Conservation (phyloP, 2,888 invertebrate genomes). For the Amiota minor region DNA sequence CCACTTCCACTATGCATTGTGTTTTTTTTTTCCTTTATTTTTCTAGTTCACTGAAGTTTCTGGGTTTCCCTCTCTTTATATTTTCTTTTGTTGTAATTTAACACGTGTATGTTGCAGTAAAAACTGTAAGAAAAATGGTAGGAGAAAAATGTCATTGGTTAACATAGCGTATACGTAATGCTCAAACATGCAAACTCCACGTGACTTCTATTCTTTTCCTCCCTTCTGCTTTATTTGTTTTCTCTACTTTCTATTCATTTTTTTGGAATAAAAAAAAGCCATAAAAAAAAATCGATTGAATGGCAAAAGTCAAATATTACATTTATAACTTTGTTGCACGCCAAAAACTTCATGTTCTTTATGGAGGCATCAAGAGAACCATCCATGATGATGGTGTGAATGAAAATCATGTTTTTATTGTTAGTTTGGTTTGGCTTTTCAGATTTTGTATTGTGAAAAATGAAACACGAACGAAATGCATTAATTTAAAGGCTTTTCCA, state of each 20-base stretch:
- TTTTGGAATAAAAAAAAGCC: background rate
- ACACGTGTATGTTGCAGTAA: conserved; percentile 37
- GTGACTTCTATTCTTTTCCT: background rate
- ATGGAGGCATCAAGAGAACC: too few relatives aligned
- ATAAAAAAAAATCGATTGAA: conserved; percentile 20
- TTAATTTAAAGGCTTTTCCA: too few relatives aligned
- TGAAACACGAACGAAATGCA: too few relatives aligned
- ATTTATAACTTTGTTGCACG: conserved; percentile 25
- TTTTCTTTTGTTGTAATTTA: conserved; percentile 4
- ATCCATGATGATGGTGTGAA: too few relatives aligned
- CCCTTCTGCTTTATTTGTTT: too few relatives aligned
- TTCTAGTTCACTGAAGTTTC: background rate
- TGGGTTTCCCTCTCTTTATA: conserved; percentile 1
- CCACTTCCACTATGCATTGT: conserved; percentile 54
- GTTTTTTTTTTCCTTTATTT: background rate
- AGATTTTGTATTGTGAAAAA: too few relatives aligned
- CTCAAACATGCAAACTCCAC: conserved; percentile 13
- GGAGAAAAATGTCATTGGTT: background rate
- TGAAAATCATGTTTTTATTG: too few relatives aligned
- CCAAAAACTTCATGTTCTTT: background rate
- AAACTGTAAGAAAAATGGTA: conserved; percentile 14
- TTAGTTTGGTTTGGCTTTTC: too few relatives aligned
- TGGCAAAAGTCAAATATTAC: conserved; percentile 28
- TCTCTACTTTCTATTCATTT: too few relatives aligned
- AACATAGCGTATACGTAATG: conserved; percentile 5